Conservation (phyloP, 2,797 vertebrate species). For the Rhinichthys osculus region DNA sequence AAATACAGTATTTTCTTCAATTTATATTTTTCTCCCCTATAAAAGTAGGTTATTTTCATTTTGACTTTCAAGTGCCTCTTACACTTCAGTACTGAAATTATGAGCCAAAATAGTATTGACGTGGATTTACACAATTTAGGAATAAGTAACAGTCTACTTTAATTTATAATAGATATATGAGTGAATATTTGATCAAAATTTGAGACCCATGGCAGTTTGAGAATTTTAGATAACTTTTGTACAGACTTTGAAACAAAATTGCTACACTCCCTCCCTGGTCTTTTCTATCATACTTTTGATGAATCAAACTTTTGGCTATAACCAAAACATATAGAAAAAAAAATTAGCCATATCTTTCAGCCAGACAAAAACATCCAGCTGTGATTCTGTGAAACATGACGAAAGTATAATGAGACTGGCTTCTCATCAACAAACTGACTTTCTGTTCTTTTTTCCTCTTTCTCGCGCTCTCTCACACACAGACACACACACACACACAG, state of each 20-base stretch:
- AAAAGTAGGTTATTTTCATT: not conserved
- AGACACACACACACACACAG: conserved; percentile 40
- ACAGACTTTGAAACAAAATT: not conserved
- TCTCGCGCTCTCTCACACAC: conserved; percentile 35
- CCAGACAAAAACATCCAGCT: conserved; percentile 40
- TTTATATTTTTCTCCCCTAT: not conserved
- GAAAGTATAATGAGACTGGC: conserved; percentile 43
- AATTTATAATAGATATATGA: too few relatives aligned
- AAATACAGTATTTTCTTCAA: not conserved
- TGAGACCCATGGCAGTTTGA: not conserved
- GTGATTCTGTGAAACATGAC: conserved; percentile 40
- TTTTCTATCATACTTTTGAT: not conserved
- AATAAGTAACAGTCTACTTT: not conserved
- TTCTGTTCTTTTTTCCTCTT: conserved; percentile 44
- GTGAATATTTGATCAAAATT: not conserved
- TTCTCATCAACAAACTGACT: conserved; percentile 55
- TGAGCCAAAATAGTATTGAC: not conserved
- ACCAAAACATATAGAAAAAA: not conserved
- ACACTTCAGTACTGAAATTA: not conserved
- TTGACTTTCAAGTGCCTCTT: not conserved
- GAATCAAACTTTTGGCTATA: conserved; percentile 21
- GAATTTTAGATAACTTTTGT: not conserved
- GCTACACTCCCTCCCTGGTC: not conserved
- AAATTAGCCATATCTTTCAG: conserved; percentile 3
- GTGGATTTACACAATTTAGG: not conserved